Evolutionary conservation across 2,888 invertebrate species (phyloP), one percentile per base, ranked within the genome.

Genomic region (Caenorhabditis sp.): DNA sequence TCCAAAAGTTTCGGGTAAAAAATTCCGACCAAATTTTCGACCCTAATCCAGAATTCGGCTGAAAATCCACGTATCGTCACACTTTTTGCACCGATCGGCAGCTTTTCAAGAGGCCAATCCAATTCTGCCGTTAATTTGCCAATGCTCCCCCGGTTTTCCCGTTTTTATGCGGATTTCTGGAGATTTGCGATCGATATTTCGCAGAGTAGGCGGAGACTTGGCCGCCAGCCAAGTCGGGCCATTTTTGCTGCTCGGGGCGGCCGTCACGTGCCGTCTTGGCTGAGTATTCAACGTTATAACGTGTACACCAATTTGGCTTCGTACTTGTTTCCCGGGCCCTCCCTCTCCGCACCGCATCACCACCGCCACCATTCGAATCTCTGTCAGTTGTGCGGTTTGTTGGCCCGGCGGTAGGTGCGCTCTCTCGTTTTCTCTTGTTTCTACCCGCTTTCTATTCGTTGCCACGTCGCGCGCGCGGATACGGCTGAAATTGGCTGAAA

Each of bases 281-380:
- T 70, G 59, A 70, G 70, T 70, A 70, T 70, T 53, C 35, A 59
- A 70, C 53, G 59, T n/a, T 68, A 46, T 27, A 66, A 37, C 37
- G 46, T 45, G 53, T 39, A 41, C 50, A 35, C 66, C 58, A 53
- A 53, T 59, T 70, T 70, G 37, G 53, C 59, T 68, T 39, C 68
- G 30, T 68, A 59, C 59, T 13, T 58, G n/a, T n/a, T n/a, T n/a
- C n/a, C 65, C 13, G 20, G 22, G 24, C 27, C 20, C 56, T 30
- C 39, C 52, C 20, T 22, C 15, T 26, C n/a, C n/a, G 26, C 43
- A 24, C 32, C 22, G 26, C 37, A 17, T 32, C 43, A 52, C 53
- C 32, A 13, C 66, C 39, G 43, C 27, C 35, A 6, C 27, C 8
- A 45, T 59, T 46, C 9, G 59, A 46, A 59, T 70, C n/a, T n/a